Base-by-base conservation (phyloP, 2,113 vertebrate species). In the Sinocyclocheilus anshuiensis region DNA sequence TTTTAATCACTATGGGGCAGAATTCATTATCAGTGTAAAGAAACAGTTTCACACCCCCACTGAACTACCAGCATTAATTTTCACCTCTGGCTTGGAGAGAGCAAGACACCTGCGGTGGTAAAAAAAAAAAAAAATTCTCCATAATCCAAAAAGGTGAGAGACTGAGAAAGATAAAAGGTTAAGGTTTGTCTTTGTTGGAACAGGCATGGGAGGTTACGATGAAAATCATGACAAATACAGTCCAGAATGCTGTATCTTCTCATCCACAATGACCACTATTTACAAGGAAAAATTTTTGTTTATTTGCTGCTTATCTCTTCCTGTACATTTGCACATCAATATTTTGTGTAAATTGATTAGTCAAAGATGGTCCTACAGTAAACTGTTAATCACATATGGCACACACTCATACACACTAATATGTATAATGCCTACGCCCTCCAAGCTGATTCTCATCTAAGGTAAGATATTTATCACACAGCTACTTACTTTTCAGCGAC, bases 21-120 rank as follows among this genome's bases (percentile, higher is more conserved):
- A 65, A 84, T 87, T 90, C 83, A 87, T 90, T 90, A 90, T 71
- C 72, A 69, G 79, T 72, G 76, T 82, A 59, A 83, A 84, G 84
- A 55, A 88, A 82, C 63, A 50, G 59, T 48, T 87, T 88, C 89
- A 63, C 87, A 87, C 86, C 76, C 39, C 81, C 29, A 59, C 26
- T 79, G 85, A 81, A 84, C 85, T 75, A 61, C 24, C 78, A 81
- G 80, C 67, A 69, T 77, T 88, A 69, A 88, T 90, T 90, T 88
- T 85, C 89, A 88, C 89, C 89, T 90, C 81, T 15, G 22, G 69
- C 86, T 69, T 80, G 22, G 42, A 79, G 84, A 83, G 29, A 86
- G 75, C 77, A 86, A 79, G 77, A 77, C 82, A 63, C 16, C 16
- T 79, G 39, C 29, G 3, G 33, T 42, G 9, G 26, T 76, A 59